Evolutionary conservation across 2,888 invertebrate genomes (phyloP).

Genomic region (Scotopteryx bipunctaria): DNA sequence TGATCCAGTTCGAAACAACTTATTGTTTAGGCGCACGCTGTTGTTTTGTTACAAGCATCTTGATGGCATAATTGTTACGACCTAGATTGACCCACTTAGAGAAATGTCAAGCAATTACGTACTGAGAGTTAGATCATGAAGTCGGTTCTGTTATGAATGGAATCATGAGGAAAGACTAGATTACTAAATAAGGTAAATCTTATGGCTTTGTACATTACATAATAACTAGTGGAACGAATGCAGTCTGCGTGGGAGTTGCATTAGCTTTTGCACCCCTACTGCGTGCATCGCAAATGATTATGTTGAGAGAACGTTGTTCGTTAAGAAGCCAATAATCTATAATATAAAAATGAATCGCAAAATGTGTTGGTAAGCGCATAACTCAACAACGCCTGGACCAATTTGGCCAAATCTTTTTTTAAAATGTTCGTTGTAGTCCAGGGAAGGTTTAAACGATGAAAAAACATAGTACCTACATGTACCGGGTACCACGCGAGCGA

Average conservation of each 20-base stretch:
- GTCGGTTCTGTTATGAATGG: constrained; percentile 30
- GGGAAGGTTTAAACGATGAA: no score
- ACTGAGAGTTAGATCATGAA: constrained; percentile 37
- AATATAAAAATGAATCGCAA: no score
- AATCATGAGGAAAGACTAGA: constrained; percentile 16
- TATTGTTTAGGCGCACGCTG: constrained; percentile 45
- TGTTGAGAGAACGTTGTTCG: no score
- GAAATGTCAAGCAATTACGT: constrained; percentile 45
- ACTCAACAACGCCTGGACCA: no score
- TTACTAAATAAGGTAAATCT: constrained; percentile 25
- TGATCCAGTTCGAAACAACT: constrained; percentile 39
- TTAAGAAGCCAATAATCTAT: no score
- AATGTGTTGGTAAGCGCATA: no score
- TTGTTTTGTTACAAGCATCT: constrained; percentile 43
- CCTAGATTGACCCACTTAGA: constrained; percentile 44
- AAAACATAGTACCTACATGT: no score
- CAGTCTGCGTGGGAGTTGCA: no score
- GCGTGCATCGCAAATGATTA: background rate
- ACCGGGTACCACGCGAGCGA: no score
- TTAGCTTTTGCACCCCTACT: no score
- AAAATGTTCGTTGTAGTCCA: no score
- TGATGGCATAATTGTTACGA: constrained; percentile 50
- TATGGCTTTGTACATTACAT: background rate
- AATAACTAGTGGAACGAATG: background rate
- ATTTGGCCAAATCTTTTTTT: no score